Conservation (phyloP, 2,888 invertebrate genomes). For the Lissonota sp. region DNA sequence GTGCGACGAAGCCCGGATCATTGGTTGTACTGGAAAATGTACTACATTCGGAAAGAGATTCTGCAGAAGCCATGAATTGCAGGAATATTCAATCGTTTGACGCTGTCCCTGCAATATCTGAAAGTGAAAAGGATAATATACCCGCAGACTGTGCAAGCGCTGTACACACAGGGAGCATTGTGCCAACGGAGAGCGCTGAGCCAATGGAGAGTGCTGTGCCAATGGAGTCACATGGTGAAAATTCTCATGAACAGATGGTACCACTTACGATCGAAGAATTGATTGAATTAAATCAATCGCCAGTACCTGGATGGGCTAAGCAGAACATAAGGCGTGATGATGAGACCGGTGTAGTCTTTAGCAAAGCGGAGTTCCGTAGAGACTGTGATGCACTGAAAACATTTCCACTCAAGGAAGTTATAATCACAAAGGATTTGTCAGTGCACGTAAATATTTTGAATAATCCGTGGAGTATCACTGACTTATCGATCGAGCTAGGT, state of each 20-base stretch:
- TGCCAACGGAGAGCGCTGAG: slow-evolving; percentile 11
- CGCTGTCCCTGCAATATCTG: slow-evolving; percentile 15
- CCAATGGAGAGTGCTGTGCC: slow-evolving; percentile 21
- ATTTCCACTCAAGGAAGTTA: slow-evolving; percentile 31
- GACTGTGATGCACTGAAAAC: neutral
- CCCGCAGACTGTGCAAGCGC: neutral
- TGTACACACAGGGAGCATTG: neutral
- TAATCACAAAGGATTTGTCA: slow-evolving; percentile 10
- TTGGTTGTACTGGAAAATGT: slow-evolving; percentile 26
- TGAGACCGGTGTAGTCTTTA: slow-evolving; percentile 26
- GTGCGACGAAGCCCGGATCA: slow-evolving; percentile 11
- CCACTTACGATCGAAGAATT: slow-evolving; percentile 27
- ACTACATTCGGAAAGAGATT: slow-evolving; percentile 22
- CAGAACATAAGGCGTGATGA: slow-evolving; percentile 28
- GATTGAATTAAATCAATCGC: slow-evolving; percentile 29
- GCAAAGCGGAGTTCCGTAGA: slow-evolving; percentile 17
- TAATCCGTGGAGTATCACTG: slow-evolving; percentile 24
- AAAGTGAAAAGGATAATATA: slow-evolving; percentile 5
- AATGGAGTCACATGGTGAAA: slow-evolving; percentile 15
- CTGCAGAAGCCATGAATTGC: slow-evolving; percentile 34
- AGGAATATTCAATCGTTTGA: slow-evolving; percentile 18
- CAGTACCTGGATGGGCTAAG: slow-evolving; percentile 33
- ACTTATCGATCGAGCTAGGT: slow-evolving; percentile 28
- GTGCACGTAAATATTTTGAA: slow-evolving; percentile 25
- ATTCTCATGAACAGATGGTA: slow-evolving; percentile 16